Evolutionary conservation across 2,888 invertebrate species (phyloP).

Genomic region (Neoitamus cyanurus): DNA sequence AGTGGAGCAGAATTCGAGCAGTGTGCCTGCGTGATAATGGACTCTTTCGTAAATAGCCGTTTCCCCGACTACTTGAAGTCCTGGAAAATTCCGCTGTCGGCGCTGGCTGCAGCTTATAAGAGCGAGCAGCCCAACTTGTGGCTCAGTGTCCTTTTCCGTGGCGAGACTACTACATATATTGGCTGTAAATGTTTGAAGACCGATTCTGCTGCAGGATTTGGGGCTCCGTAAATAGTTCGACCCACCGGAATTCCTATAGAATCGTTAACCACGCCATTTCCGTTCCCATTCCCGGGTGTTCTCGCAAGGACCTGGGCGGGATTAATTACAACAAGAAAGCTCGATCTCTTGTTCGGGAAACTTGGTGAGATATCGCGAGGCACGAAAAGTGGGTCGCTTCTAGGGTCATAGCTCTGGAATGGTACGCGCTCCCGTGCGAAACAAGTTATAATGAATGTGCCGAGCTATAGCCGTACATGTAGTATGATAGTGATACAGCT

Average conservation of each 20-base stretch:
- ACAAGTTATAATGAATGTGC: conserved; percentile 38
- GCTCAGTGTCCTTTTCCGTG: conserved; percentile 7
- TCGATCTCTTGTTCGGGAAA: conserved; percentile 28
- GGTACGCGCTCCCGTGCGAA: conserved; percentile 24
- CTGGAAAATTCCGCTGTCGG: background rate
- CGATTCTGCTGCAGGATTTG: background rate
- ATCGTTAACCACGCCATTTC: conserved; percentile 29
- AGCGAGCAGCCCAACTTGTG: background rate
- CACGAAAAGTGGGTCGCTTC: conserved; percentile 11
- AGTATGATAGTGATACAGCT: background rate
- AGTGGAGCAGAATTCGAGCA: background rate
- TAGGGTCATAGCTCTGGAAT: conserved; percentile 19
- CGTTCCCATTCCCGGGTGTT: conserved; percentile 30
- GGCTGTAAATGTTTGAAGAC: background rate
- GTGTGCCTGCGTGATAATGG: background rate
- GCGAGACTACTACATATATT: background rate
- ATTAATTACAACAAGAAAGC: conserved; percentile 37
- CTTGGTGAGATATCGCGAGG: background rate
- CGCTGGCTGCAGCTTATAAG: background rate
- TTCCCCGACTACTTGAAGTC: background rate
- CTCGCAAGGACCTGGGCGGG: conserved; percentile 10
- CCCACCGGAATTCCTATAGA: background rate
- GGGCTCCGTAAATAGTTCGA: background rate
- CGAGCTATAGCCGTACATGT: background rate
- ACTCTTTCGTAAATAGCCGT: background rate